phyloP scores from a whole-genome alignment of 2,888 invertebrate species.

The Caenorhabditis sinica region DNA sequence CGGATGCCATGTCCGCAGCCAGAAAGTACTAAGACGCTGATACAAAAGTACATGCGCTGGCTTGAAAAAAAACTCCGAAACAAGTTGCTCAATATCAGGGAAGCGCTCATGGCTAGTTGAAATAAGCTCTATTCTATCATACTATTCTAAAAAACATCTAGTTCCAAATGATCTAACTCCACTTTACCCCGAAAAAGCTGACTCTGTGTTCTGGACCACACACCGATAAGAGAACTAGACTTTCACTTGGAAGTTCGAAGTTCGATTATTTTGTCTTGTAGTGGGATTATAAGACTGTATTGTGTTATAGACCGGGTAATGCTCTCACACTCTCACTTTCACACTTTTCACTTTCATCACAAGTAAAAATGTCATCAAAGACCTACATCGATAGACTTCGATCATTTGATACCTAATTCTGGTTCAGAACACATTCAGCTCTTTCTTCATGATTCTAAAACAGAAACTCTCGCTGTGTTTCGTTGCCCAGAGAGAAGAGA shows the following conservation, averaged over 20 bases:
- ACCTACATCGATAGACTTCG: conserved; percentile 5
- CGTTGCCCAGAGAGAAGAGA: conserved; percentile 19
- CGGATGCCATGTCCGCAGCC: too few relatives aligned
- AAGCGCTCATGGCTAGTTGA: too few relatives aligned
- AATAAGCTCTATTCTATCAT: too few relatives aligned
- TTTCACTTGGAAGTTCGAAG: conserved; percentile 1
- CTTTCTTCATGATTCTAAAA: not conserved
- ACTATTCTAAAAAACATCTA: too few relatives aligned
- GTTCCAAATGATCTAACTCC: too few relatives aligned
- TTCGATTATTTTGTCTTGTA: not conserved
- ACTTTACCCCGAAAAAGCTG: not conserved
- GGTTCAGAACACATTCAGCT: conserved; percentile 19
- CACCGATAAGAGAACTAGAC: not conserved
- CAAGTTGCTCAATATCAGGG: too few relatives aligned
- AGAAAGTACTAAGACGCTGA: too few relatives aligned
- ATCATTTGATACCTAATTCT: conserved; percentile 23
- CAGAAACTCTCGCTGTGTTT: conserved; percentile 10
- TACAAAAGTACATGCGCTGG: too few relatives aligned
- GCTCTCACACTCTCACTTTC: not conserved
- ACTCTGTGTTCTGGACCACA: not conserved
- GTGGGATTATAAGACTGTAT: not conserved
- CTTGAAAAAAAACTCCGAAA: too few relatives aligned
- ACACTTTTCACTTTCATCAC: not conserved
- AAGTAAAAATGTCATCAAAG: conserved; percentile 27
- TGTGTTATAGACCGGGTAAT: not conserved